These are phyloP conservation scores for Zaprionus obscuricornis DNA, from an alignment of 2,888 invertebrate genomes.

Conservation along the genomic window DNA sequence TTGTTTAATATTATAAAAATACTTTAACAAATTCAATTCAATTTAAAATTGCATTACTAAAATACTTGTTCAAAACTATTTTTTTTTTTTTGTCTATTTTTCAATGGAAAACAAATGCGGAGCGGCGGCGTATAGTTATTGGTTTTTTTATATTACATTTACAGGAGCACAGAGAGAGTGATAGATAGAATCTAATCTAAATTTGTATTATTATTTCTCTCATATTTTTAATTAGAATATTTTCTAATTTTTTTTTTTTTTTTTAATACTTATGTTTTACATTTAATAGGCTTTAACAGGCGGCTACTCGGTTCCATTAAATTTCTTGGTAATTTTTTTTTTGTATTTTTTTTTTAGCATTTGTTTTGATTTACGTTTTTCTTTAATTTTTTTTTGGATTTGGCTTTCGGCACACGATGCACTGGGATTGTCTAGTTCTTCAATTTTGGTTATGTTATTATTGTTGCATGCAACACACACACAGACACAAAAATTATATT, in stretches of 20 bases:
- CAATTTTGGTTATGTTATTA: slow-evolving; percentile 37
- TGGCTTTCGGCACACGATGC: slow-evolving; percentile 41
- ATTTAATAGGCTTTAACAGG: slow-evolving; percentile 35
- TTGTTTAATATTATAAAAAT: slow-evolving; percentile 29
- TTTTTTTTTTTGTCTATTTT: slow-evolving; percentile 13
- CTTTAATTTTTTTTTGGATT: slow-evolving; percentile 34
- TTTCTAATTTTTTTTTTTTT: slow-evolving; percentile 30
- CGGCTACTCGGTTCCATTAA: slow-evolving; percentile 47
- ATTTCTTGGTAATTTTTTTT: slow-evolving; percentile 7
- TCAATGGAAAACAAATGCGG: slow-evolving; percentile 37
- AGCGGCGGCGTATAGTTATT: slow-evolving; percentile 13
- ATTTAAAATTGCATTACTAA: slow-evolving; percentile 48
- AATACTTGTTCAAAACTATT: slow-evolving; percentile 42
- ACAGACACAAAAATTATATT: too few relatives aligned
- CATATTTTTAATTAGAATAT: slow-evolving; percentile 40
- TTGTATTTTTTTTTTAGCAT: slow-evolving; percentile 24
- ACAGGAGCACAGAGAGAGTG: slow-evolving; percentile 11
- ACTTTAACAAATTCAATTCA: slow-evolving; percentile 54
- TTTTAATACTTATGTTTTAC: slow-evolving; percentile 56
- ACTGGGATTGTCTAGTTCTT: slow-evolving; percentile 78
- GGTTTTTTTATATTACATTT: slow-evolving; percentile 30
- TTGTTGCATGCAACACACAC: too few relatives aligned
- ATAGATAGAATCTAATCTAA: slow-evolving; percentile 24
- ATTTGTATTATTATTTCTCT: slow-evolving; percentile 50
- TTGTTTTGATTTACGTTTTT: slow-evolving; percentile 23